A percentile compares a stretch with the other conserved stretches of the same genome.
These are phyloP conservation scores for Caretta caretta DNA, from an alignment of 2,113 vertebrate genomes.

Conservation along the genomic window DNA sequence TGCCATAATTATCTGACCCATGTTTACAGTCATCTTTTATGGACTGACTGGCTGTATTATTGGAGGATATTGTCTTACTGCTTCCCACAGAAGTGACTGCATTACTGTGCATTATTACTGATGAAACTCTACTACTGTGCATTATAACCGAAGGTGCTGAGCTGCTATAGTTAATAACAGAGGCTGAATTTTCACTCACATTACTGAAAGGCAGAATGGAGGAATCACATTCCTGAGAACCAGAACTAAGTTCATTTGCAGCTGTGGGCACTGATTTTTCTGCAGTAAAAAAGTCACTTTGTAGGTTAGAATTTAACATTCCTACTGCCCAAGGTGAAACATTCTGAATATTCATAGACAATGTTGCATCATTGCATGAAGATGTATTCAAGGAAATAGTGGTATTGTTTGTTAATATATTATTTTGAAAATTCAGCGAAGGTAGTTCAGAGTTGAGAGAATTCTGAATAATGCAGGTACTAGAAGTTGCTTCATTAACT, in stretches of 20 bases:
- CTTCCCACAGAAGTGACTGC: conserved; percentile 66
- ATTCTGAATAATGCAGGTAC: conserved; percentile 71
- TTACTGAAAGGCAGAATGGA: conserved; percentile 51
- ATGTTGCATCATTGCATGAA: conserved; percentile 45
- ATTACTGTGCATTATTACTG: conserved; percentile 82
- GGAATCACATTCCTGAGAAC: conserved; percentile 16
- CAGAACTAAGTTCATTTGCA: conserved; percentile 4
- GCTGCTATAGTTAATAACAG: conserved; percentile 84
- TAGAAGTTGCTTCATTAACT: conserved; percentile 61
- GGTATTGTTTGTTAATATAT: conserved; percentile 64
- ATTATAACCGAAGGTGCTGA: conserved; percentile 83
- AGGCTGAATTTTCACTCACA: conserved; percentile 73
- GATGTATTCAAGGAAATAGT: conserved; percentile 65
- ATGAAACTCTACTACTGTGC: conserved; percentile 84
- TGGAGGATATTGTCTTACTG: conserved; percentile 29
- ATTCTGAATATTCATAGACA: conserved; percentile 56
- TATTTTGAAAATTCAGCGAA: conserved; percentile 81
- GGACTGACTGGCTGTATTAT: conserved; percentile 4
- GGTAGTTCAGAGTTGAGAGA: conserved; percentile 79
- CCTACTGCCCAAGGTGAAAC: conserved; percentile 66
- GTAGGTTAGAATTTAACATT: conserved; percentile 67
- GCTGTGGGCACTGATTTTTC: conserved; percentile 60
- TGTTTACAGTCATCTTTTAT: conserved; percentile 49
- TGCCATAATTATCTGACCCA: conserved; percentile 60
- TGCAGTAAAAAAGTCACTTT: conserved; percentile 57